Evolutionary conservation across 2,797 vertebrate species (phyloP).

Genomic region (Danio aesculapii): DNA sequence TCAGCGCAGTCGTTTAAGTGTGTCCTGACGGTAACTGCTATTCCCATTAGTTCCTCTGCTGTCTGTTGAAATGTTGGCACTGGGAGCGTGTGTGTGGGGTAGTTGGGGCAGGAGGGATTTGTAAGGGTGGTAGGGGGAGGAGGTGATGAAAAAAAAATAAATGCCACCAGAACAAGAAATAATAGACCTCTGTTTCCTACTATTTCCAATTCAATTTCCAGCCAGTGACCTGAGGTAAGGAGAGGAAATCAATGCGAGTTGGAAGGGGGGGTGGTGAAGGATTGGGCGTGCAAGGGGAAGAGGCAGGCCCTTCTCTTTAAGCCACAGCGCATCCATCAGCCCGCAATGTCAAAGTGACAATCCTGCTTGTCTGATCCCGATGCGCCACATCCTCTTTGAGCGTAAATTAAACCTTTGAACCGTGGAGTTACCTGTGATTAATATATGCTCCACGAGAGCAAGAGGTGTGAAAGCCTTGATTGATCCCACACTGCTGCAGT

Average conservation of each 20-base stretch:
- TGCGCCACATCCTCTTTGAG: conserved; percentile 65
- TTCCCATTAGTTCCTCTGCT: conserved; percentile 66
- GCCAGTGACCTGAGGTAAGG: conserved; percentile 74
- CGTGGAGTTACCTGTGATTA: conserved; percentile 76
- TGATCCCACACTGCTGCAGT: conserved; percentile 53
- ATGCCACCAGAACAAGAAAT: conserved; percentile 73
- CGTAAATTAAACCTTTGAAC: conserved; percentile 78
- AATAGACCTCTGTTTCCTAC: conserved; percentile 74
- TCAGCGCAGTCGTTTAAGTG: conserved; percentile 71
- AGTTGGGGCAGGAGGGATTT: conserved; percentile 10
- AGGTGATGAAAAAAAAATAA: conserved; percentile 59
- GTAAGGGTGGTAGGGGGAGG: not conserved
- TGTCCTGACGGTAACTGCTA: conserved; percentile 69
- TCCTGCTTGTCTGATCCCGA: conserved; percentile 67
- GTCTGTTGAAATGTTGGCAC: conserved; percentile 66
- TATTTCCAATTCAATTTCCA: conserved; percentile 83
- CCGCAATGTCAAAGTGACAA: conserved; percentile 71
- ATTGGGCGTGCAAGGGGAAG: conserved; percentile 65
- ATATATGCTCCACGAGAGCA: conserved; percentile 63
- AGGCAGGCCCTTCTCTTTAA: conserved; percentile 62
- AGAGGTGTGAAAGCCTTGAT: conserved; percentile 48
- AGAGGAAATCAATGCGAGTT: conserved; percentile 77
- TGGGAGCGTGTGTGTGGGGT: conserved; percentile 12
- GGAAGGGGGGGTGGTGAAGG: conserved; percentile 66
- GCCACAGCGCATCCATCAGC: conserved; percentile 72